phyloP scores from a whole-genome alignment of 2,797 vertebrate genomes.

The Apogon hyalosoma region DNA sequence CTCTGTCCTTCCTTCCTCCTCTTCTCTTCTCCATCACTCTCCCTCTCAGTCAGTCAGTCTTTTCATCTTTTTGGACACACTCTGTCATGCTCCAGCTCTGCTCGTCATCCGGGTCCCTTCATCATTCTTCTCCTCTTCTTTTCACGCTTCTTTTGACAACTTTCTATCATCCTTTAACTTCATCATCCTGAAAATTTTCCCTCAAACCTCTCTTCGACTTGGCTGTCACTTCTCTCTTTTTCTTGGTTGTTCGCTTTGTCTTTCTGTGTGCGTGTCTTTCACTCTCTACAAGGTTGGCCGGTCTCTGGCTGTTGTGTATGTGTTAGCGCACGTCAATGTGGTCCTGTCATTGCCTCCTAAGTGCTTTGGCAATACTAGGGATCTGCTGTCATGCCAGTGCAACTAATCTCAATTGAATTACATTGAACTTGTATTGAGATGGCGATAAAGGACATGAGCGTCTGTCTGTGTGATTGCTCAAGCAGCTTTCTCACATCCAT shows the following conservation, averaged over 20 bases:
- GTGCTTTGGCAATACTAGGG: conserved; percentile 85
- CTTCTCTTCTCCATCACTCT: conserved; percentile 41
- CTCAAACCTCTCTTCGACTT: conserved; percentile 39
- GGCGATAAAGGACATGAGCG: conserved; percentile 73
- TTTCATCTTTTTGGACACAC: conserved; percentile 56
- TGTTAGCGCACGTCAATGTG: conserved; percentile 79
- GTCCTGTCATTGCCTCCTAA: conserved; percentile 86
- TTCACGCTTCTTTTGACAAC: conserved; percentile 42
- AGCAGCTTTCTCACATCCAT: conserved; percentile 33
- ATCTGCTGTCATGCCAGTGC: conserved; percentile 85
- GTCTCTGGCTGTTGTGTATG: conserved; percentile 66
- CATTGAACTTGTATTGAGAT: conserved; percentile 81
- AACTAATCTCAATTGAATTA: conserved; percentile 86
- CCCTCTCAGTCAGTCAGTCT: conserved; percentile 47
- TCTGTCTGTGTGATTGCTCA: conserved; percentile 65
- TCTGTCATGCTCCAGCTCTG: conserved; percentile 53
- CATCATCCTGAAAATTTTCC: conserved; percentile 45
- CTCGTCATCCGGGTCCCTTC: conserved; percentile 54
- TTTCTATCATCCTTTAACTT: conserved; percentile 60
- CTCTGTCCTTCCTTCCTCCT: conserved; percentile 30
- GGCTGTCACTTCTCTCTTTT: conserved; percentile 35
- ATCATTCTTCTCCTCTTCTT: conserved; percentile 44
- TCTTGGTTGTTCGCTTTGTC: conserved; percentile 13
- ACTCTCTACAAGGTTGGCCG: conserved; percentile 48
- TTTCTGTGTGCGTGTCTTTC: conserved; percentile 12